Evolutionary conservation across 2,888 invertebrate species (phyloP).

Genomic region (Dioctria linearis): DNA sequence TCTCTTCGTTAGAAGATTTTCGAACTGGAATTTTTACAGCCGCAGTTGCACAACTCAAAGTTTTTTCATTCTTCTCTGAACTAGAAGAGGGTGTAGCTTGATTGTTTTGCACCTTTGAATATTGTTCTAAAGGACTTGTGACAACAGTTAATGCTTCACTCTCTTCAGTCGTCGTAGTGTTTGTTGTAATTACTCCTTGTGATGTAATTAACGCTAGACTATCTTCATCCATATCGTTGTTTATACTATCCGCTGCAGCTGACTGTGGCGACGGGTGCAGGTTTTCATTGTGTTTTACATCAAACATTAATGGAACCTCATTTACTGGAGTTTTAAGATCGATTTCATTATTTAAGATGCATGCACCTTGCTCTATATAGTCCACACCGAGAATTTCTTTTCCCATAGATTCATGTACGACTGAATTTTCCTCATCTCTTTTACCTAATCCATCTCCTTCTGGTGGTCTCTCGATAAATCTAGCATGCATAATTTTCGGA

Average conservation of each 20-base stretch:
- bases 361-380: slow-evolving; percentile 74
- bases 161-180: slow-evolving; percentile 75
- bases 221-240: slow-evolving; percentile 74
- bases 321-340: slow-evolving; percentile 71
- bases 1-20: slow-evolving; percentile 43
- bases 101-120: slow-evolving; percentile 30
- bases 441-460: not conserved
- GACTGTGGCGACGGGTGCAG: slow-evolving; percentile 24
- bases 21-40: slow-evolving; percentile 54
- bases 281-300: slow-evolving; percentile 7
- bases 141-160: slow-evolving; percentile 75
- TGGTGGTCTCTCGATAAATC: not conserved
- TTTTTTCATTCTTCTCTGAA: slow-evolving; percentile 68
- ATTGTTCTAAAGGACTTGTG: slow-evolving; percentile 72
- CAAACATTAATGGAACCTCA: slow-evolving; percentile 65
- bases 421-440: slow-evolving; percentile 1
- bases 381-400: slow-evolving; percentile 73
- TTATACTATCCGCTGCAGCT: slow-evolving; percentile 60
- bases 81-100: slow-evolving; percentile 61
- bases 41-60: slow-evolving; percentile 57
- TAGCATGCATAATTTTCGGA: slow-evolving; percentile 64
- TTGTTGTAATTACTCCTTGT: slow-evolving; percentile 62
- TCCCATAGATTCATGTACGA: slow-evolving; percentile 48
- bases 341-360: slow-evolving; percentile 67
- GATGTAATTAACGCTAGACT: slow-evolving; percentile 74